phyloP scores from a whole-genome alignment of 2,113 vertebrate species.

The Junco hyemalis region DNA sequence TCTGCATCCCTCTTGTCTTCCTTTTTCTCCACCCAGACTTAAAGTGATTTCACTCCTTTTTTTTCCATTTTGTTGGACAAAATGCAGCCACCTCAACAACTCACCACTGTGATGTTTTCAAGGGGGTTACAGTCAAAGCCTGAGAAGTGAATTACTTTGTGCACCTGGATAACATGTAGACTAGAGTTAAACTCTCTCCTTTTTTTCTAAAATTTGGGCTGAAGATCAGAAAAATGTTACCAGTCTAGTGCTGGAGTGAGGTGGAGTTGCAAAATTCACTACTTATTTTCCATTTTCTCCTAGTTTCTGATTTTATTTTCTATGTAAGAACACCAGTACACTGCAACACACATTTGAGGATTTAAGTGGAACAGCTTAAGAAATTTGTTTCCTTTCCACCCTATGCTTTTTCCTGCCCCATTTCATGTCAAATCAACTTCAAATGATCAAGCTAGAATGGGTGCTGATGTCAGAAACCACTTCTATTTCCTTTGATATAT shows the following conservation, averaged over 20 bases:
- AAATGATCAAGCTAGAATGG: background rate
- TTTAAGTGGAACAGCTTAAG: background rate
- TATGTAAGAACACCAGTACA: background rate
- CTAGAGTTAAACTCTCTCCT: fast-evolving
- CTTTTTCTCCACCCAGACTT: background rate
- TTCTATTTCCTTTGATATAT: background rate
- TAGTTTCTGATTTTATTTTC: background rate
- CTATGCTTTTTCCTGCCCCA: background rate
- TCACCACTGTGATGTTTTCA: background rate
- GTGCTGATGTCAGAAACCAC: background rate
- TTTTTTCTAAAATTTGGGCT: background rate
- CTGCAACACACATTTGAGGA: background rate
- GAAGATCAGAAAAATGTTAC: background rate
- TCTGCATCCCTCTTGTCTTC: background rate
- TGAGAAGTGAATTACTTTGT: fast-evolving
- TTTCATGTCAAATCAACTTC: background rate
- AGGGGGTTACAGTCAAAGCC: background rate
- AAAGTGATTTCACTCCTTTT: background rate
- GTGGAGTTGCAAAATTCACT: background rate
- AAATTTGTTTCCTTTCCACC: background rate
- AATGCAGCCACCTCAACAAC: background rate
- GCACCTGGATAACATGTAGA: background rate
- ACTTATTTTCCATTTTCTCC: background rate
- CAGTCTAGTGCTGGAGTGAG: background rate
- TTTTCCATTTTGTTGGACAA: background rate